phyloP scores from a whole-genome alignment of 2,797 vertebrate genomes.

The Cyclopterus lumpus region DNA sequence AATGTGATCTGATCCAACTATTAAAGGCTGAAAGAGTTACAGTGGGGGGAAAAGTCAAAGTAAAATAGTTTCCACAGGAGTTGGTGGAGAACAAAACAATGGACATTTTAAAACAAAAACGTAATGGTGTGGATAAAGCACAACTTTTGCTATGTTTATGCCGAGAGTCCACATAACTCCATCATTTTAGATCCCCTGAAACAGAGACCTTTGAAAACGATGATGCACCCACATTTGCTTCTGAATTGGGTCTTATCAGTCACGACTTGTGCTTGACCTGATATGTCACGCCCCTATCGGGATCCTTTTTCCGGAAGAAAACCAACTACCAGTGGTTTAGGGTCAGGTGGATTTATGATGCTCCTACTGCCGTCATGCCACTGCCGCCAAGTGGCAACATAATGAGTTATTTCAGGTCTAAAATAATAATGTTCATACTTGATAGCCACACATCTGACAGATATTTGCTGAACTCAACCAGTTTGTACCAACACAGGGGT shows the following conservation, averaged over 20 bases:
- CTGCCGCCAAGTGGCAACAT: not conserved
- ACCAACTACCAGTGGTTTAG: not conserved
- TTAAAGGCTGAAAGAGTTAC: not conserved
- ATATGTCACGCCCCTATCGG: not conserved
- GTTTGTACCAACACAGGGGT: slow-evolving; percentile 22
- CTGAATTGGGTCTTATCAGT: not conserved
- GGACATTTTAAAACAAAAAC: too few species aligned
- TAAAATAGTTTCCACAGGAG: not conserved
- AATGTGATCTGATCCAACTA: not conserved
- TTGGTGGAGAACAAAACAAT: not conserved
- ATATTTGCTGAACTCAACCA: slow-evolving; percentile 49
- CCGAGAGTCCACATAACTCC: too few species aligned
- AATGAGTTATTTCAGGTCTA: not conserved
- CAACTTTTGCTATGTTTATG: too few species aligned
- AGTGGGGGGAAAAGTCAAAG: not conserved
- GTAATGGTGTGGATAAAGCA: too few species aligned
- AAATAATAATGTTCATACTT: not conserved
- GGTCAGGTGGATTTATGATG: not conserved
- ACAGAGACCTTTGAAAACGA: too few species aligned
- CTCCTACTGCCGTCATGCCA: not conserved
- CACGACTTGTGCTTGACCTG: not conserved
- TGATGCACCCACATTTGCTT: not conserved
- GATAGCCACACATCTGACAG: slow-evolving; percentile 30
- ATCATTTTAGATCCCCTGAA: too few species aligned
- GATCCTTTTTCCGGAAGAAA: not conserved